Percentiles rank a stretch among this genome's conserved stretches.
Conservation (phyloP, 2,113 vertebrate genomes). For the Esox niger region DNA sequence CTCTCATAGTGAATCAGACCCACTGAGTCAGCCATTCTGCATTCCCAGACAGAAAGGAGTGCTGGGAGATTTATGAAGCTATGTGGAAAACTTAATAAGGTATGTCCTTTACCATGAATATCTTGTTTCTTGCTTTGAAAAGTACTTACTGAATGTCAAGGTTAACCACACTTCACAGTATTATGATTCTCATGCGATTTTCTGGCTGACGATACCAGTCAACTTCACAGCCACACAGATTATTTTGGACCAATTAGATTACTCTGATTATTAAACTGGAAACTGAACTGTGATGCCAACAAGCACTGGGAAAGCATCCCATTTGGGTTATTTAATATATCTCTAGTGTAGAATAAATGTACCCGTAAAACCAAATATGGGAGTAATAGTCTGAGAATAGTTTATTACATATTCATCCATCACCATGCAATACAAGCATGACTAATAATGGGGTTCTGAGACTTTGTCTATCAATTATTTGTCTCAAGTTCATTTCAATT, state of each 20-base stretch:
- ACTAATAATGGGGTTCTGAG: conserved; percentile 28
- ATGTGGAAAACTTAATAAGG: conserved; percentile 52
- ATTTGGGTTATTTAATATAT: neutral
- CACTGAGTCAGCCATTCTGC: conserved; percentile 27
- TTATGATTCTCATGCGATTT: conserved; percentile 24
- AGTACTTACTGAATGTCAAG: conserved; percentile 41
- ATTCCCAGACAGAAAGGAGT: conserved; percentile 40
- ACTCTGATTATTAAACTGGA: conserved; percentile 9
- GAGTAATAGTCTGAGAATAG: neutral
- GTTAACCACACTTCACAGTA: conserved; percentile 25
- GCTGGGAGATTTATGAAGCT: conserved; percentile 49
- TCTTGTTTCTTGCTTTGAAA: conserved; percentile 49
- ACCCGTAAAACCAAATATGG: conserved; percentile 10
- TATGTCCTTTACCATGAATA: conserved; percentile 43
- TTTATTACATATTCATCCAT: neutral
- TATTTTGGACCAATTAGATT: conserved; percentile 20
- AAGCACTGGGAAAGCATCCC: neutral
- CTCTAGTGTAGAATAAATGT: conserved; percentile 24
- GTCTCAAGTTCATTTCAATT: conserved; percentile 20
- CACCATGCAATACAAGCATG: conserved; percentile 1
- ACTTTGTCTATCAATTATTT: conserved; percentile 24
- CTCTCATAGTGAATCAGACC: conserved; percentile 31
- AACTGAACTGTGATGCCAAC: neutral
- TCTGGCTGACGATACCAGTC: neutral
- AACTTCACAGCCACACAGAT: conserved; percentile 8